A percentile compares a stretch with the other conserved stretches of the same genome.
phyloP scores from a whole-genome alignment of 2,888 invertebrate species.

The Ypsolopha sequella region DNA sequence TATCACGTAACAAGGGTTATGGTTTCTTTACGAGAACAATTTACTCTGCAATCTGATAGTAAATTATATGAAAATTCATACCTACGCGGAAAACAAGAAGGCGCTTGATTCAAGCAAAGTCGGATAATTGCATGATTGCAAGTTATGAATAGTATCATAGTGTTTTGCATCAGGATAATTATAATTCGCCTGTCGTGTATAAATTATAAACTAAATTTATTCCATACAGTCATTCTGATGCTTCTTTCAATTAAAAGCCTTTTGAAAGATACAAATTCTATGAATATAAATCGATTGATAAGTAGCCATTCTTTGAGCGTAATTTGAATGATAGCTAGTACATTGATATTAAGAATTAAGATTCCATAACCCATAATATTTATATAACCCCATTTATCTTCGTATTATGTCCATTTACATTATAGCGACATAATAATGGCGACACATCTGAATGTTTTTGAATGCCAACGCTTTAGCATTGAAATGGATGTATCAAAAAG shows the following conservation, averaged over 20 bases:
- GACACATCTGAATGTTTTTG: no score
- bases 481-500: no score
- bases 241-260: background rate
- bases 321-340: no score
- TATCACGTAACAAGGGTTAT: slow-evolving; percentile 14
- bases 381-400: no score
- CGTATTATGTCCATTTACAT: no score
- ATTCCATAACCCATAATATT: no score
- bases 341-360: no score
- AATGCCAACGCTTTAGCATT: no score
- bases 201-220: background rate
- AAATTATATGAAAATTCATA: background rate
- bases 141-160: slow-evolving; percentile 16
- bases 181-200: background rate
- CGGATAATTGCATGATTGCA: slow-evolving; percentile 17
- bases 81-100: slow-evolving; percentile 28
- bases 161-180: slow-evolving; percentile 9
- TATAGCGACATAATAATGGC: no score
- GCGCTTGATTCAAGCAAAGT: slow-evolving; percentile 4
- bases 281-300: no score
- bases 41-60: slow-evolving; percentile 3
- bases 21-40: slow-evolving; percentile 12
- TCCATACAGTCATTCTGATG: background rate
- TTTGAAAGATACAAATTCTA: no score
- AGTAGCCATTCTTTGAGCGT: no score